Percentiles rank a stretch among this genome's conserved stretches.
Conservation (phyloP, 2,797 vertebrate species). For the Pantherophis alleghaniensis region DNA sequence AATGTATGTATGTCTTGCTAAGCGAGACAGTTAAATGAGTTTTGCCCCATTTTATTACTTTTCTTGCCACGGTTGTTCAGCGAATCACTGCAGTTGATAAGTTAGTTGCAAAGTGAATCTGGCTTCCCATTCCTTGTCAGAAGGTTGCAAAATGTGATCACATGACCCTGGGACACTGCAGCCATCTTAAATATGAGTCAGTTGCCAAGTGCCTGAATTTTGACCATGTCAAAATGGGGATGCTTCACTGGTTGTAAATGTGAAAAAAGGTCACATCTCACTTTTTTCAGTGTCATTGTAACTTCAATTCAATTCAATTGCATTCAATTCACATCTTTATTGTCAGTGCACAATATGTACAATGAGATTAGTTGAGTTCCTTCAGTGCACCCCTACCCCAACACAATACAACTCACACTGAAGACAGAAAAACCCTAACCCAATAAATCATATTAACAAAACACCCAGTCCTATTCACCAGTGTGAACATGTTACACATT, state of each 20-base stretch:
- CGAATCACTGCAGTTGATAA: background rate
- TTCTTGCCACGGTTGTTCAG: background rate
- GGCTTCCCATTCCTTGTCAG: background rate
- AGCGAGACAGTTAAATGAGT: background rate
- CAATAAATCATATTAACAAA: too few relatives aligned
- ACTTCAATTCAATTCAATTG: too few relatives aligned
- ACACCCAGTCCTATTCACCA: too few relatives aligned
- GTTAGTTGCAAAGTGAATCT: background rate
- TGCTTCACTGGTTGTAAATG: background rate
- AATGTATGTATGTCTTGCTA: background rate
- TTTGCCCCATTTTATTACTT: background rate
- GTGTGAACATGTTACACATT: too few relatives aligned
- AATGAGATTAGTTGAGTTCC: too few relatives aligned
- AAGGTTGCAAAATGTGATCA: background rate
- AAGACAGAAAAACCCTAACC: too few relatives aligned
- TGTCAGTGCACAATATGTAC: too few relatives aligned
- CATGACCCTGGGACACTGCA: background rate
- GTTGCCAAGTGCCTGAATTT: background rate
- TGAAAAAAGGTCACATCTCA: background rate
- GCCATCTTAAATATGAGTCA: background rate
- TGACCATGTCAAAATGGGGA: background rate
- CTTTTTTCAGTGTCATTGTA: background rate
- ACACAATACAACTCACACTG: too few relatives aligned
- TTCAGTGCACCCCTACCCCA: too few relatives aligned
- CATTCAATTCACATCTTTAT: too few relatives aligned